Evolutionary conservation across 2,888 invertebrate genomes (phyloP).

Genomic region (Cephus pulcher): DNA sequence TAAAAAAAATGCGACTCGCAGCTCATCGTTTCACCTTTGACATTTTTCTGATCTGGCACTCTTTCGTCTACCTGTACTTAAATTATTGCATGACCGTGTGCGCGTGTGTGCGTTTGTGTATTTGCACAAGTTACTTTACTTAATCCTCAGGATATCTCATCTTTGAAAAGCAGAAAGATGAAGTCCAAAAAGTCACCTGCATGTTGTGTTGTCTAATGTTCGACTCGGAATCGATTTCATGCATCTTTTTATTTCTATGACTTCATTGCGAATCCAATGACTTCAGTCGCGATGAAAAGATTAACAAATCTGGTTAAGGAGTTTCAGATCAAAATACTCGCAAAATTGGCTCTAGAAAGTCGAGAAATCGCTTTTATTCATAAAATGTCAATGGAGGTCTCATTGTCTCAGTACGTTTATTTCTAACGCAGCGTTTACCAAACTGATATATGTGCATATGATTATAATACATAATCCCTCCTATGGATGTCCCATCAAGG

Average conservation of each 20-base stretch:
- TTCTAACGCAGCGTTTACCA: neutral
- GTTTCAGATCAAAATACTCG: neutral
- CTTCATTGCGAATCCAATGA: neutral
- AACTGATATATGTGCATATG: neutral
- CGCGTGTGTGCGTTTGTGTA: conserved; percentile 3
- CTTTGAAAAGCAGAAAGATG: neutral
- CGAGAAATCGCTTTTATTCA: neutral
- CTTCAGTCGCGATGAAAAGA: neutral
- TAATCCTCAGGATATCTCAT: neutral
- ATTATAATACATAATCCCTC: neutral
- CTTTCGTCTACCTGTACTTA: neutral
- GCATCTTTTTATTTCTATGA: neutral
- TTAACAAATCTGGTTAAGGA: neutral
- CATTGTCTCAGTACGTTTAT: neutral
- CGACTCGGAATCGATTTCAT: neutral
- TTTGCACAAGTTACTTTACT: neutral
- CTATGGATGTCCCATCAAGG: neutral
- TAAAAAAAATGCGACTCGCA: neutral
- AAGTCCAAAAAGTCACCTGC: neutral
- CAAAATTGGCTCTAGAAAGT: too few species aligned
- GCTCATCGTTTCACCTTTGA: neutral
- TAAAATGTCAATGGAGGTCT: neutral
- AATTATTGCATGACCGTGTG: neutral
- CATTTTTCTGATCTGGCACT: conserved; percentile 5
- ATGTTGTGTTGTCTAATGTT: neutral